A percentile compares a stretch with the other conserved stretches of the same genome.
phyloP scores from a whole-genome alignment of 2,888 invertebrate species.

The Pristionchus exspectatus region DNA sequence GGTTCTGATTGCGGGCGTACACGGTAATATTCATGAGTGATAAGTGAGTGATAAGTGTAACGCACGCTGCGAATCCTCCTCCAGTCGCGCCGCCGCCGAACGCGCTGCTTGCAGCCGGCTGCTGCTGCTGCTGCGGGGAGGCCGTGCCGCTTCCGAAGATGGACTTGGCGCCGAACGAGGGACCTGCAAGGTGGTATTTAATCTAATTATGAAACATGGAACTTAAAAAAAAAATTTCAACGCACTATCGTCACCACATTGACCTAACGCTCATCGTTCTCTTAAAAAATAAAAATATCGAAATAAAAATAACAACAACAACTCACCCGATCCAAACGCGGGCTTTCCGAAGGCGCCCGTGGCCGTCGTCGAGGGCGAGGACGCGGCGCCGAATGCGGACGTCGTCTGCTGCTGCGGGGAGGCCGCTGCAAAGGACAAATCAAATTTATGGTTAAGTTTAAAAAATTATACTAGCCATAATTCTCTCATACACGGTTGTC shows the following conservation, averaged over 20 bases:
- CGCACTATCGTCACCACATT: no score
- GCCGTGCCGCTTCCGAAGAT: constrained; percentile 29
- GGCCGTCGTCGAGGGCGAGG: not conserved
- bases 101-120: not conserved
- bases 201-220: not conserved
- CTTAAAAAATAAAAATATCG: no score
- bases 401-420: not conserved
- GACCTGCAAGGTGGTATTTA: not conserved
- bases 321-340: constrained; percentile 46
- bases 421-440: not conserved
- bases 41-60: no score
- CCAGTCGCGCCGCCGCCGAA: constrained; percentile 36
- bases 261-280: no score
- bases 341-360: constrained; percentile 22
- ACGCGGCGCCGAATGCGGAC: not conserved
- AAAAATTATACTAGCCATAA: no score
- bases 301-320: not conserved
- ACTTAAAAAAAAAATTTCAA: not conserved
- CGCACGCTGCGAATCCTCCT: constrained; percentile 53
- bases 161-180: constrained; percentile 37
- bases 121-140: not conserved
- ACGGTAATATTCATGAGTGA: no score
- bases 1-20: no score
- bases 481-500: no score
- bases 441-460: no score